A percentile compares a stretch with the other conserved stretches of the same genome.
Evolutionary conservation across 1,140 invertebrate species (phyloP).

Genomic region (Drosophila miranda): DNA sequence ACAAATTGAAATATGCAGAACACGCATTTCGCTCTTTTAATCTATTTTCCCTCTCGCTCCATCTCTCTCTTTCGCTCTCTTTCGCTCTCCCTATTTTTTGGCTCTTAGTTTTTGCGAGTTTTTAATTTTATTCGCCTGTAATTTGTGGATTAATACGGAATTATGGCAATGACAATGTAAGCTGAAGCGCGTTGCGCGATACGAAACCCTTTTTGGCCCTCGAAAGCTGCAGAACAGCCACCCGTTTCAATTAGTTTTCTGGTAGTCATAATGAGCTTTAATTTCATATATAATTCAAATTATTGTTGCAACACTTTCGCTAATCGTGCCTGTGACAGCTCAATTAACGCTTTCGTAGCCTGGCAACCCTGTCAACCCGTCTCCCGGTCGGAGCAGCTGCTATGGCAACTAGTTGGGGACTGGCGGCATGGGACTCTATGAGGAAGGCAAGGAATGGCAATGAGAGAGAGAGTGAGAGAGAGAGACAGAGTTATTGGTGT

Average conservation of each 20-base stretch:
- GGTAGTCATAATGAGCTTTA: slow-evolving; percentile 29
- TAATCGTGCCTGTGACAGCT: slow-evolving; percentile 42
- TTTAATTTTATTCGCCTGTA: slow-evolving; percentile 38
- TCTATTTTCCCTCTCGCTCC: slow-evolving; percentile 1
- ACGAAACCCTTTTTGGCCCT: too few relatives aligned
- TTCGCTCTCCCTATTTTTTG: background rate
- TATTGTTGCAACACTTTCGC: slow-evolving; percentile 25
- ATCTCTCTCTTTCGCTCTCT: slow-evolving; percentile 1
- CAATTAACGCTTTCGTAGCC: slow-evolving; percentile 17
- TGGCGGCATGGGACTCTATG: too few relatives aligned
- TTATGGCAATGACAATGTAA: slow-evolving; percentile 44
- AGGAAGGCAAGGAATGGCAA: too few relatives aligned
- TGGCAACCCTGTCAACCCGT: too few relatives aligned
- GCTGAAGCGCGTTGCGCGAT: slow-evolving; percentile 4
- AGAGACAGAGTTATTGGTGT: too few relatives aligned
- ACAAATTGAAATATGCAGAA: slow-evolving; percentile 70
- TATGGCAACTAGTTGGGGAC: too few relatives aligned
- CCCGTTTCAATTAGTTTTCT: slow-evolving; percentile 45
- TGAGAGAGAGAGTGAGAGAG: too few relatives aligned
- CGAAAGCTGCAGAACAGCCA: background rate
- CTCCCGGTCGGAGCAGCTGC: too few relatives aligned
- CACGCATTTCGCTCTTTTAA: slow-evolving; percentile 30
- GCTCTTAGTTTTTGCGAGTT: slow-evolving; percentile 24
- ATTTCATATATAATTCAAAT: slow-evolving; percentile 22
- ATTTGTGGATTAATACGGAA: slow-evolving; percentile 54